A percentile compares a stretch with the other conserved stretches of the same genome.
Evolutionary conservation across 2,113 vertebrate genomes (phyloP).

Genomic region (Bolborhynchus lineola): DNA sequence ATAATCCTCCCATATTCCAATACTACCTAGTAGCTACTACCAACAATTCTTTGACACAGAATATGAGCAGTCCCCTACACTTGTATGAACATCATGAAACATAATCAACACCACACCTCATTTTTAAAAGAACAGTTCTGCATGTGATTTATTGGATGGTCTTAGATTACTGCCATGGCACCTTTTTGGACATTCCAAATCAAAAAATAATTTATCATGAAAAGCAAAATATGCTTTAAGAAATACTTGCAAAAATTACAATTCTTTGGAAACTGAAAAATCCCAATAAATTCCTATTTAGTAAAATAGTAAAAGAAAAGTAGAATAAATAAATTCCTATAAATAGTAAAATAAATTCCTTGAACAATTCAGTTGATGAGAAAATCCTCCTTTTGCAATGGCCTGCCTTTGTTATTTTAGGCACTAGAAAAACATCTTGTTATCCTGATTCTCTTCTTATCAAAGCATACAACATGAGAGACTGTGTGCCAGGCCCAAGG

Average conservation of each 20-base stretch:
- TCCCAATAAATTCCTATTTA: neutral
- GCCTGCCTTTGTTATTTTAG: neutral
- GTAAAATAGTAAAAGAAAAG: neutral
- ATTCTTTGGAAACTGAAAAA: neutral
- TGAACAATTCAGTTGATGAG: neutral
- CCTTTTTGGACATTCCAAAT: neutral
- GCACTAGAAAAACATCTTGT: neutral
- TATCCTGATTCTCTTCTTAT: neutral
- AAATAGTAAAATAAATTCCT: neutral
- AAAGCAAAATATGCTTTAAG: neutral
- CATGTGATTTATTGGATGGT: neutral
- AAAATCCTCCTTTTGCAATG: neutral
- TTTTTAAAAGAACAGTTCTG: neutral
- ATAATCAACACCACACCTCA: neutral
- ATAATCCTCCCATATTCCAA: neutral
- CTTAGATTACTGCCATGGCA: neutral
- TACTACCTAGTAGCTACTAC: neutral
- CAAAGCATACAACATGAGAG: neutral
- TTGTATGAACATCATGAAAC: neutral
- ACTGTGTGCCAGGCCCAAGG: neutral
- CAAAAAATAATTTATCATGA: neutral
- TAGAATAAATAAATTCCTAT: neutral
- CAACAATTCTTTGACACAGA: neutral
- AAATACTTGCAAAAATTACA: neutral
- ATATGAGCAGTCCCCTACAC: neutral